Evolutionary conservation across 2,113 vertebrate genomes (phyloP).

Genomic region (Ia io): DNA sequence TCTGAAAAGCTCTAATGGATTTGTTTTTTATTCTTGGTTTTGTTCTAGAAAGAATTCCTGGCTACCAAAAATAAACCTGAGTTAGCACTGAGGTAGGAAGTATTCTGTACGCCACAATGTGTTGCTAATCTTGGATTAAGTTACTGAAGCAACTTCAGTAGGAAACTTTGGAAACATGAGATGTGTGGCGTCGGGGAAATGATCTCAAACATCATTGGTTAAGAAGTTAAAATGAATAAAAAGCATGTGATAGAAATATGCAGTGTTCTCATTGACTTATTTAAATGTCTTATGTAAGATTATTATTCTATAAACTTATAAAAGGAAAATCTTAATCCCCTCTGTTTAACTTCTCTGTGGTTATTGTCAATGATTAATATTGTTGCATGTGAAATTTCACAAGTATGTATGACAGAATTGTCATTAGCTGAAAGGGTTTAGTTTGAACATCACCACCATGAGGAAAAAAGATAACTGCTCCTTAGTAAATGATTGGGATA

Average conservation of each 20-base stretch:
- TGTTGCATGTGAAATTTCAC: neutral
- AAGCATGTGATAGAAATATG: neutral
- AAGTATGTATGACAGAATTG: neutral
- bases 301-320: neutral
- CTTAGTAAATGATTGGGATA: neutral
- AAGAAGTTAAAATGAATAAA: constrained; percentile 5
- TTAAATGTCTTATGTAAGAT: neutral
- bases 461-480: neutral
- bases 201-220: neutral
- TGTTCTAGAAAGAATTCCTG: neutral
- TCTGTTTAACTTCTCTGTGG: neutral
- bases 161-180: neutral
- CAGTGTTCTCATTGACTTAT: neutral
- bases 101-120: neutral
- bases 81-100: constrained; percentile 1
- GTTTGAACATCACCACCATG: neutral
- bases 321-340: neutral
- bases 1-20: neutral
- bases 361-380: neutral
- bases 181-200: neutral
- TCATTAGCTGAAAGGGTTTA: neutral
- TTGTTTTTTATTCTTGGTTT: constrained; percentile 7
- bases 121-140: neutral
- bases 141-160: neutral
- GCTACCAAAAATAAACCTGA: constrained; percentile 1